phyloP scores from a whole-genome alignment of 2,797 vertebrate genomes.

The Masticophis lateralis region DNA sequence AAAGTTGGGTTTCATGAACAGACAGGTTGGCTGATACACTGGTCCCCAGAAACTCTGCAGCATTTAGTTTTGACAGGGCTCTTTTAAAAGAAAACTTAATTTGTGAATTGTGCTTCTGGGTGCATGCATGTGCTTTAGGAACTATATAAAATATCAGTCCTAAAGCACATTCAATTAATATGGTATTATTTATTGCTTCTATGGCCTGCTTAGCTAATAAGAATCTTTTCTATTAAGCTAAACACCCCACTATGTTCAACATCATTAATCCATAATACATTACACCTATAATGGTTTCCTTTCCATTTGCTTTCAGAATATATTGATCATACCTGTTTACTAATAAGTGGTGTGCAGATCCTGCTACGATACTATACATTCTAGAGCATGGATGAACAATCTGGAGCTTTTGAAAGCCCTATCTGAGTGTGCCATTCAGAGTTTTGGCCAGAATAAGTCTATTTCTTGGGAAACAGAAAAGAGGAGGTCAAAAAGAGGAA shows the following conservation, averaged over 20 bases:
- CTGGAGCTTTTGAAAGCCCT: background rate
- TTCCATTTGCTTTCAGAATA: conserved; percentile 10
- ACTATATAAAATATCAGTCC: background rate
- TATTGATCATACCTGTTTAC: background rate
- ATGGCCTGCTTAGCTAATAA: conserved; percentile 14
- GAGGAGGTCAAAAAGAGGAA: background rate
- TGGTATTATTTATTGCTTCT: conserved; percentile 40
- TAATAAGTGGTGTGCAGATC: background rate
- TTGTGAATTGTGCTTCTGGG: background rate
- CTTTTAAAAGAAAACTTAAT: conserved; percentile 4
- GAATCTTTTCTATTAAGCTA: conserved; percentile 23
- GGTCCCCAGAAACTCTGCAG: background rate
- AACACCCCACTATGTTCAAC: conserved; percentile 2
- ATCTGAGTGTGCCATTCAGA: background rate
- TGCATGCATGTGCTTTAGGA: background rate
- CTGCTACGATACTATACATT: background rate
- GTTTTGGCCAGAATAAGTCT: background rate
- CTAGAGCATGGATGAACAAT: background rate
- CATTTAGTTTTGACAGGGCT: background rate
- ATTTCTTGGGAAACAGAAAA: background rate
- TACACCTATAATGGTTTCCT: conserved; percentile 8
- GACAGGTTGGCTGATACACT: background rate
- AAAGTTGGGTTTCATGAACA: background rate
- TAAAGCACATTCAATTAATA: conserved; percentile 44
- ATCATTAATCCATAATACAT: conserved; percentile 16